Conservation (phyloP, 2,888 invertebrate species). For the Scaptomyza polygonia region DNA sequence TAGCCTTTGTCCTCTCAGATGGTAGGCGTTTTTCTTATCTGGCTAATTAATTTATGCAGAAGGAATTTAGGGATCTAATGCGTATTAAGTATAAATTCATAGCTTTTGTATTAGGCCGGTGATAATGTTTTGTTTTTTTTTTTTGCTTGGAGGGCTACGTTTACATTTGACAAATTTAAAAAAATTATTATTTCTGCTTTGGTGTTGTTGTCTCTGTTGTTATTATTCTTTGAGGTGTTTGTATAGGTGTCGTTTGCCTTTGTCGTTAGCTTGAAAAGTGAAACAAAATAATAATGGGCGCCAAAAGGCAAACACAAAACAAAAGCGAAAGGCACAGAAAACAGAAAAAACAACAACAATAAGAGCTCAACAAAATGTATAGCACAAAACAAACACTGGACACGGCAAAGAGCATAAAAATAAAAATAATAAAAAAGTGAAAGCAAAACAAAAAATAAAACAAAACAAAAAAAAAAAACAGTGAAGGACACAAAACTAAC, state of each 20-base stretch:
- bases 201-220: constrained; percentile 30
- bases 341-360: constrained; percentile 12
- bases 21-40: constrained; percentile 49
- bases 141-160: neutral
- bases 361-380: constrained; percentile 41
- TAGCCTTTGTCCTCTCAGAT: constrained; percentile 41
- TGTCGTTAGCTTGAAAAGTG: constrained; percentile 57
- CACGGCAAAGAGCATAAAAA: constrained; percentile 29
- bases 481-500: constrained; percentile 72
- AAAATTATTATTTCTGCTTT: constrained; percentile 36
- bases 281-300: constrained; percentile 73
- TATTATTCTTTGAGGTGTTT: constrained; percentile 27
- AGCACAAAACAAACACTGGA: constrained; percentile 50
- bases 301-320: constrained; percentile 73
- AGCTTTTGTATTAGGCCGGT: constrained; percentile 63
- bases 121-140: constrained; percentile 4
- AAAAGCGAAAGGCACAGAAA: constrained; percentile 41
- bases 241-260: constrained; percentile 39
- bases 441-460: constrained; percentile 5
- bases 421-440: constrained; percentile 8
- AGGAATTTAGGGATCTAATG: constrained; percentile 40
- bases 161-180: too few relatives aligned
- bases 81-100: constrained; percentile 69
- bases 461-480: constrained; percentile 9
- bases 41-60: constrained; percentile 73